Conservation (phyloP, 2,113 vertebrate species). For the Microcebus murinus region DNA sequence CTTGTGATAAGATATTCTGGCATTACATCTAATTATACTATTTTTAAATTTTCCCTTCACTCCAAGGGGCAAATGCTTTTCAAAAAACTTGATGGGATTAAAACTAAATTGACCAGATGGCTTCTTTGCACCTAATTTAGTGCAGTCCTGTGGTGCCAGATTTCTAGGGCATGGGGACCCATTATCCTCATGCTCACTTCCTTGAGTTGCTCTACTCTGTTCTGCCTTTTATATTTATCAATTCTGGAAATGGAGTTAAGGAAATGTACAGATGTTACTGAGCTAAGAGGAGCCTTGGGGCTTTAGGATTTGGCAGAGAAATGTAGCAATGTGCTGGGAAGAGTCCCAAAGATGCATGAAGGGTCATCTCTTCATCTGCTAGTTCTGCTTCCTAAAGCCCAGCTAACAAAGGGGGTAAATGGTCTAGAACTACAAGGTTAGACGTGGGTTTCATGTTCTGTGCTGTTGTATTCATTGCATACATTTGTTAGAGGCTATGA, state of each 20-base stretch:
- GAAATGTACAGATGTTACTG: constrained; percentile 60
- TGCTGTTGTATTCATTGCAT: neutral
- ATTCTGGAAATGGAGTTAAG: constrained; percentile 66
- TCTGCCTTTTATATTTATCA: constrained; percentile 58
- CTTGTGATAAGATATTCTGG: constrained; percentile 59
- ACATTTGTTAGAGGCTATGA: neutral
- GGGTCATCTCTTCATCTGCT: neutral
- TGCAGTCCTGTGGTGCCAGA: constrained; percentile 37
- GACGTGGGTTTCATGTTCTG: neutral
- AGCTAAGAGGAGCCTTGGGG: constrained; percentile 32
- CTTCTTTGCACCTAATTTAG: constrained; percentile 73
- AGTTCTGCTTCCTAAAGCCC: constrained; percentile 2
- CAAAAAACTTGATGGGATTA: constrained; percentile 64
- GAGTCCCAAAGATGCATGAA: neutral
- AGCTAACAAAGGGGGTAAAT: neutral
- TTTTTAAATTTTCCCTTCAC: constrained; percentile 68
- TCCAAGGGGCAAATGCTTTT: constrained; percentile 57
- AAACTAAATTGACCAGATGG: constrained; percentile 75
- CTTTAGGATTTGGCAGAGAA: constrained; percentile 59
- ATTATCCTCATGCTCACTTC: constrained; percentile 48
- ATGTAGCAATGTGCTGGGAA: neutral
- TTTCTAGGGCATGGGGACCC: constrained; percentile 63
- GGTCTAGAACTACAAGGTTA: neutral
- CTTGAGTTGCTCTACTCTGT: neutral
- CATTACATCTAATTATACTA: constrained; percentile 66